phyloP scores from a whole-genome alignment of 2,888 invertebrate genomes.

The Reticulitermes lucifugus region DNA sequence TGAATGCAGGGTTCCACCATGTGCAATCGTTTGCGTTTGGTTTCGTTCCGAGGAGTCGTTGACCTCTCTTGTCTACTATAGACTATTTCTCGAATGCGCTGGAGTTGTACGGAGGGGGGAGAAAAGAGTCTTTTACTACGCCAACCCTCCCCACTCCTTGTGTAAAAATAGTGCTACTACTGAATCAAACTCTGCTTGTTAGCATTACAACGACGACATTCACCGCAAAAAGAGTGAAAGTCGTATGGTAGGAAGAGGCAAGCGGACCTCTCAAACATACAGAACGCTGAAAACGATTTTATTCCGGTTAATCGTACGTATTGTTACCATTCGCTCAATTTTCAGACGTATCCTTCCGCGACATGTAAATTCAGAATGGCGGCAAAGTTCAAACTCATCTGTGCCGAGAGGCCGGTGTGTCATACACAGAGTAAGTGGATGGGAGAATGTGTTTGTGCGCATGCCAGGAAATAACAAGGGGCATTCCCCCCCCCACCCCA shows the following conservation, averaged over 20 bases:
- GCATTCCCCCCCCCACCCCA: conserved; percentile 47
- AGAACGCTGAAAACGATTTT: neutral
- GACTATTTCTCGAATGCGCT: conserved; percentile 49
- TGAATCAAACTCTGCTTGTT: conserved; percentile 6
- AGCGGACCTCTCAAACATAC: neutral
- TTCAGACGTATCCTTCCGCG: conserved; percentile 32
- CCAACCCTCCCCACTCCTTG: conserved; percentile 20
- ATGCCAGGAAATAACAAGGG: conserved; percentile 52
- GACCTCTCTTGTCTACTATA: conserved; percentile 46
- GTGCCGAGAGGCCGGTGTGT: conserved; percentile 41
- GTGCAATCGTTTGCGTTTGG: conserved; percentile 51
- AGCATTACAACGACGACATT: neutral
- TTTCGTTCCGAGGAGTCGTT: conserved; percentile 48
- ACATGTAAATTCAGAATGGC: conserved; percentile 43
- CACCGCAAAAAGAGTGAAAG: neutral
- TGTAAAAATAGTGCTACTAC: conserved; percentile 36
- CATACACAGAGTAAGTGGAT: conserved; percentile 32
- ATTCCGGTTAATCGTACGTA: neutral
- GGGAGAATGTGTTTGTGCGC: conserved; percentile 45
- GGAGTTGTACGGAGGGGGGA: conserved; percentile 42
- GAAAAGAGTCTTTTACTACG: conserved; percentile 21
- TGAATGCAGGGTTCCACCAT: conserved; percentile 49
- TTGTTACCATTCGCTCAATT: conserved; percentile 20
- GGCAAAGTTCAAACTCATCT: conserved; percentile 48
- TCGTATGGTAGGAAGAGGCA: neutral